Evolutionary conservation across 2,113 vertebrate genomes (phyloP), one percentile per base, ranked within the genome.

Genomic region (Halichoeres trimaculatus): DNA sequence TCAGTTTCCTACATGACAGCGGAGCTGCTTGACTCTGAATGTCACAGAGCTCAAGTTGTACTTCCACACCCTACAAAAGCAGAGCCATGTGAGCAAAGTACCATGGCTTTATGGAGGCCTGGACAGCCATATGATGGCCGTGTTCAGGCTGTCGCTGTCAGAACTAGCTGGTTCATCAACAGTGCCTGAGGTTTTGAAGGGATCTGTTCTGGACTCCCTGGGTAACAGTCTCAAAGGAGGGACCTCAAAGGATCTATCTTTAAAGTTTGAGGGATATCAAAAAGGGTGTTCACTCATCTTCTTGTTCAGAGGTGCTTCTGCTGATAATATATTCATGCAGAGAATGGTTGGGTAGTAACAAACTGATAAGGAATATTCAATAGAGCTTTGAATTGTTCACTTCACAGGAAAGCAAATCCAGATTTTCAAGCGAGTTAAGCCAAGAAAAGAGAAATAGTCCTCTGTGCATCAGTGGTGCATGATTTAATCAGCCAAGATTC

Each of bases 401-500:
- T 14, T 56, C 17, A n/a, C 14, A 62, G 22, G 34, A 50, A 9
- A 13, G 30, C 10, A 48, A 73, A 47, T 38, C 24, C 26, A 38
- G 41, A 14, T 55, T 54, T 45, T 45, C 14, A 45, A 17, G 16
- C 41, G 17, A 51, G 7, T 2, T 5, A 22, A 16, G 8, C 16
- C 17, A 47, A 70, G 57, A 47, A 22, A 10, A 40, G 1, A 61
- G 13, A 45, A 36, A 45, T 57, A 24, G 8, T 24, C 50, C 35
- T 53, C 41, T 17, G 41, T 17, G 41, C 8, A 36, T 11, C 22
- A 43, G 20, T 36, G 16, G 20, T 16, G 11, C 23, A 41, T 40
- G 4, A 50, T 67, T 5, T n/a, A 62, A 7, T 52, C 30, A 62
- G 20, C 45, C 23, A 30, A 30, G 52, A 64, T 56, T 57, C 43